phyloP scores from a whole-genome alignment of 2,888 invertebrate genomes.

The Macropis europaea region DNA sequence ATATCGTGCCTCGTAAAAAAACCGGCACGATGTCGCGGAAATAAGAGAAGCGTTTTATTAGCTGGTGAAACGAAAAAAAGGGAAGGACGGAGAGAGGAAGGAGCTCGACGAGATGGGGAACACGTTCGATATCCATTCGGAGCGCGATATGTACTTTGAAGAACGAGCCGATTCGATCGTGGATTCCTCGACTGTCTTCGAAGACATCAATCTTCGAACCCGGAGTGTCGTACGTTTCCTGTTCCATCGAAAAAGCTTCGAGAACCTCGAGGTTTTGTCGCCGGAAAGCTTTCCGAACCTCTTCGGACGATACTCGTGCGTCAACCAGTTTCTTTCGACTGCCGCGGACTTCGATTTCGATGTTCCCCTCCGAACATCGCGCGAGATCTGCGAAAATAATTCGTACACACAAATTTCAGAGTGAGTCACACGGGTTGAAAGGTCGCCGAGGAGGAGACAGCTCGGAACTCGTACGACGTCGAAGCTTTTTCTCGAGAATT shows the following conservation, averaged over 20 bases:
- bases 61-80: neutral
- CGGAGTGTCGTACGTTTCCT: conserved; percentile 31
- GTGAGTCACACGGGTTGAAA: too few species aligned
- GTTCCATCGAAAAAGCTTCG: conserved; percentile 27
- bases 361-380: too few species aligned
- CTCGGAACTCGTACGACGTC: neutral
- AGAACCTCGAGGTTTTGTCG: conserved; percentile 41
- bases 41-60: conserved; percentile 37
- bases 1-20: conserved; percentile 31
- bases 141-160: conserved; percentile 9
- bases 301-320: conserved; percentile 6
- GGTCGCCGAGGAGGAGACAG: conserved; percentile 8
- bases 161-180: conserved; percentile 26
- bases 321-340: conserved; percentile 22
- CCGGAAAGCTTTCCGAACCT: conserved; percentile 34
- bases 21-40: conserved; percentile 20
- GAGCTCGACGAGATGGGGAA: neutral
- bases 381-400: too few species aligned
- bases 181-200: conserved; percentile 18
- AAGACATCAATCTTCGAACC: conserved; percentile 52
- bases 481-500: conserved; percentile 35
- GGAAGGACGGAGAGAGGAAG: neutral
- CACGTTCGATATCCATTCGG: conserved; percentile 39
- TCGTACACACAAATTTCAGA: too few species aligned
- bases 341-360: too few species aligned